Evolutionary conservation across 2,113 vertebrate species (phyloP).

Genomic region (Argyrosomus japonicus): DNA sequence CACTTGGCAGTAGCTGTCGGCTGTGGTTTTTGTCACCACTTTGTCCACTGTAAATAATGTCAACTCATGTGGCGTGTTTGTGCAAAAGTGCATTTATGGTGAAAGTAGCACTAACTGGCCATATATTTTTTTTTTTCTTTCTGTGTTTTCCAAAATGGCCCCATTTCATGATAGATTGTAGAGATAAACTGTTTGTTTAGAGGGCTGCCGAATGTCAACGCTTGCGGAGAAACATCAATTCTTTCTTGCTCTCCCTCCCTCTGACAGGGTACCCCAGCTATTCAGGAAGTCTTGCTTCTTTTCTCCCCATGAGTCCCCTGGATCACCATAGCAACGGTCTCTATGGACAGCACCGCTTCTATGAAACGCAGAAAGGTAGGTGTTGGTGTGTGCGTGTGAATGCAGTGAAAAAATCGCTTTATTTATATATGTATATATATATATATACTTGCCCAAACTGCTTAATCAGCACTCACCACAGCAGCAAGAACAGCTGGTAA

Average conservation of each 20-base stretch:
- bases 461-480: constrained; percentile 51
- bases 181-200: constrained; percentile 78
- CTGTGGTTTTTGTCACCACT: constrained; percentile 81
- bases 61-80: constrained; percentile 75
- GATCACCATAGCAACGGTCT: constrained; percentile 97
- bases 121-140: constrained; percentile 59
- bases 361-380: constrained; percentile 93
- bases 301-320: constrained; percentile 97
- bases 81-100: constrained; percentile 75
- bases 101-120: constrained; percentile 68
- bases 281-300: constrained; percentile 96
- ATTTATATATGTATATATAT: too few species aligned
- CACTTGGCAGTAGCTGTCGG: constrained; percentile 69
- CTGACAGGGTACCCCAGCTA: constrained; percentile 93
- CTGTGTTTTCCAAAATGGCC: constrained; percentile 64
- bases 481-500: constrained; percentile 25
- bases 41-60: constrained; percentile 82
- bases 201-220: constrained; percentile 76
- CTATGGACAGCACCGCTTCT: constrained; percentile 97
- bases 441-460: constrained; percentile 28
- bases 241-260: constrained; percentile 72
- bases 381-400: constrained; percentile 62
- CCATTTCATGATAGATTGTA: constrained; percentile 70
- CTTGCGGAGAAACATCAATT: constrained; percentile 71
- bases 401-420: constrained; percentile 15